phyloP scores from a whole-genome alignment of 2,888 invertebrate species.

The Dascillus cervinus region DNA sequence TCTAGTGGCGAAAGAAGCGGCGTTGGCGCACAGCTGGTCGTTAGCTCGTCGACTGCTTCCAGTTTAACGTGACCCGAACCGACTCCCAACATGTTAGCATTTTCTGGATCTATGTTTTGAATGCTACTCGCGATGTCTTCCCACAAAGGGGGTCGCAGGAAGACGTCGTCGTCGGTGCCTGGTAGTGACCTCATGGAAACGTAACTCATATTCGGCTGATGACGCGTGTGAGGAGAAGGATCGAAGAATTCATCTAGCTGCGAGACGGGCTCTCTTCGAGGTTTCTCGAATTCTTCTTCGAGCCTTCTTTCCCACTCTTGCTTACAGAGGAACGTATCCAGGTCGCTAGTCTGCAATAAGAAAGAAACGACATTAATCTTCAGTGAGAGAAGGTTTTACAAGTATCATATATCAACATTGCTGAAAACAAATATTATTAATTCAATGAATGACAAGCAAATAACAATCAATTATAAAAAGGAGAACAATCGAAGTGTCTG shows the following conservation, averaged over 20 bases:
- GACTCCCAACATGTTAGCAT: constrained; percentile 72
- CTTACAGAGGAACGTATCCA: constrained; percentile 72
- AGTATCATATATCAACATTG: too few species aligned
- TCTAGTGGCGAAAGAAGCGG: constrained; percentile 71
- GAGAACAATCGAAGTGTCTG: too few species aligned
- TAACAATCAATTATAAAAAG: too few species aligned
- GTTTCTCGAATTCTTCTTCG: constrained; percentile 51
- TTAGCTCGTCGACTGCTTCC: constrained; percentile 61
- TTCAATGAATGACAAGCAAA: too few species aligned
- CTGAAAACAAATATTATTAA: too few species aligned
- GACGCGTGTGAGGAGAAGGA: constrained; percentile 19
- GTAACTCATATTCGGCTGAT: constrained; percentile 42
- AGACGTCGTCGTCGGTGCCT: constrained; percentile 71
- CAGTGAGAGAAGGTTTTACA: too few species aligned
- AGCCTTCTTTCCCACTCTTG: constrained; percentile 64
- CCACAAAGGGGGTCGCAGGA: constrained; percentile 82
- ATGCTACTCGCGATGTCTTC: constrained; percentile 88
- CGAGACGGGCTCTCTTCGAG: constrained; percentile 52
- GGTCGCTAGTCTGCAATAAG: constrained; percentile 62
- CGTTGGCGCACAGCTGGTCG: constrained; percentile 44
- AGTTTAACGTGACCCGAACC: constrained; percentile 71
- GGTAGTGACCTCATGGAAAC: constrained; percentile 48
- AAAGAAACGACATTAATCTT: constrained; percentile 4
- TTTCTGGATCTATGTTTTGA: constrained; percentile 83
- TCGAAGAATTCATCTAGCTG: constrained; percentile 63